Evolutionary conservation across 1,140 invertebrate species (phyloP).

Genomic region (Drosophila repleta): DNA sequence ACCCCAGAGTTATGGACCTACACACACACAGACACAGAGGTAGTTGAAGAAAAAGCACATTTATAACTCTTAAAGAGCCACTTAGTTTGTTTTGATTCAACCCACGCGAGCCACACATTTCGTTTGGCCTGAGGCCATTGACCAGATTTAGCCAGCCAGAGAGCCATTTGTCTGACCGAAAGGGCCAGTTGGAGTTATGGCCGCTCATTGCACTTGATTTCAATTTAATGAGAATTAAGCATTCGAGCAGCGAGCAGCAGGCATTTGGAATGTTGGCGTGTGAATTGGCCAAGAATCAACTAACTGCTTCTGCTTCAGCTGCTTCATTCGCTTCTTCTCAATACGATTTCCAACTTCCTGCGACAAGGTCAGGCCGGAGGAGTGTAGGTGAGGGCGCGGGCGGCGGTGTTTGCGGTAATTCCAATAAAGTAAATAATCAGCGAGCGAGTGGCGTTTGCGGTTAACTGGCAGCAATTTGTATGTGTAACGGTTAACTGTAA

Average conservation of each 20-base stretch:
- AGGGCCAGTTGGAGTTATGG: slow-evolving; percentile 10
- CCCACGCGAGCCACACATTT: slow-evolving; percentile 57
- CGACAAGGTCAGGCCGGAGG: slow-evolving; percentile 50
- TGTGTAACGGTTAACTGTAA: slow-evolving; percentile 62
- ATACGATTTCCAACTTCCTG: slow-evolving; percentile 70
- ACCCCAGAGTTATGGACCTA: slow-evolving; percentile 16
- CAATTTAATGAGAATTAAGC: slow-evolving; percentile 63
- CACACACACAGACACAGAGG: slow-evolving; percentile 5
- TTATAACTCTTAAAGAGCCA: slow-evolving; percentile 66
- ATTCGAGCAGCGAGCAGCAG: neutral
- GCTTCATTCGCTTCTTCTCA: neutral
- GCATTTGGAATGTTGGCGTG: slow-evolving; percentile 43
- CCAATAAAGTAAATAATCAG: slow-evolving; percentile 72
- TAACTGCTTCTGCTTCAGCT: neutral
- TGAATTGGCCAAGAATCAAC: slow-evolving; percentile 37
- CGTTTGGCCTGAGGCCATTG: slow-evolving; percentile 59
- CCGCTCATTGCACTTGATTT: slow-evolving; percentile 67
- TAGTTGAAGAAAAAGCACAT: slow-evolving; percentile 37
- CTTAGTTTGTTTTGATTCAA: slow-evolving; percentile 75
- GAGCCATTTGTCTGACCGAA: slow-evolving; percentile 28
- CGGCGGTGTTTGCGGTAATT: slow-evolving; percentile 51
- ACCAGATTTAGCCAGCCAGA: slow-evolving; percentile 53
- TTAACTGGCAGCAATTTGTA: slow-evolving; percentile 64
- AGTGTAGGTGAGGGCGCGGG: neutral
- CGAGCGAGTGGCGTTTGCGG: slow-evolving; percentile 42